Evolutionary conservation across 2,888 invertebrate genomes (phyloP).

Genomic region (Azorinus chamasolen): DNA sequence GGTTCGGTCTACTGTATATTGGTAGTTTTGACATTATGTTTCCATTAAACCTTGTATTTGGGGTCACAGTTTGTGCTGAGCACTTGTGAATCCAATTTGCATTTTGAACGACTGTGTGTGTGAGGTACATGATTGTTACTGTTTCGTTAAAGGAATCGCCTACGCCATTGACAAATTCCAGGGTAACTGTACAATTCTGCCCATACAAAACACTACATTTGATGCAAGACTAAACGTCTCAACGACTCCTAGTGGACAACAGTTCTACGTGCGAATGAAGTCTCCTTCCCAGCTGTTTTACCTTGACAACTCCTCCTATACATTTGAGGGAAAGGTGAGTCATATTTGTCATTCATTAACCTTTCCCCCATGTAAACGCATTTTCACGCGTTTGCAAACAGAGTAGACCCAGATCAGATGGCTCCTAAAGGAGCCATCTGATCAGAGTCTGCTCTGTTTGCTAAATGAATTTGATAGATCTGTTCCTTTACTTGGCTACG

Average conservation of each 20-base stretch:
- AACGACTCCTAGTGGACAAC: slow-evolving; percentile 2
- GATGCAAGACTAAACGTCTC: slow-evolving; percentile 62
- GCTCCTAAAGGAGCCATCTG: too few relatives aligned
- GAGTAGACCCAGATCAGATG: too few relatives aligned
- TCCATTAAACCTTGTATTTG: background rate
- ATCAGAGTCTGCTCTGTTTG: too few relatives aligned
- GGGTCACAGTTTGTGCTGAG: background rate
- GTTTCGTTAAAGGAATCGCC: slow-evolving; percentile 69
- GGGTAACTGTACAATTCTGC: slow-evolving; percentile 74
- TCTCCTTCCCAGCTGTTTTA: slow-evolving; percentile 69
- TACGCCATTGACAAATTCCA: slow-evolving; percentile 74
- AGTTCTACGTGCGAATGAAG: slow-evolving; percentile 68
- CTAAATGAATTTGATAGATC: too few relatives aligned
- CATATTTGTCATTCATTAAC: background rate
- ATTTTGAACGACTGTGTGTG: too few relatives aligned
- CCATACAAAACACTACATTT: slow-evolving; percentile 71
- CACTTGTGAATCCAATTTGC: background rate
- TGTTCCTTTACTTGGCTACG: too few relatives aligned
- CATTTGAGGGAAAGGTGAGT: slow-evolving; percentile 72
- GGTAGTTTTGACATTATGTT: too few relatives aligned
- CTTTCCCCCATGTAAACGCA: background rate
- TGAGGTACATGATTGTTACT: too few relatives aligned
- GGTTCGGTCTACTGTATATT: too few relatives aligned
- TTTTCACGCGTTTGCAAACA: too few relatives aligned
- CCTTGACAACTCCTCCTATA: slow-evolving; percentile 69